Evolutionary conservation across 1,140 invertebrate species (phyloP), one percentile per base, ranked within the genome.

Genomic region (Trichomalopsis sarcophagae): DNA sequence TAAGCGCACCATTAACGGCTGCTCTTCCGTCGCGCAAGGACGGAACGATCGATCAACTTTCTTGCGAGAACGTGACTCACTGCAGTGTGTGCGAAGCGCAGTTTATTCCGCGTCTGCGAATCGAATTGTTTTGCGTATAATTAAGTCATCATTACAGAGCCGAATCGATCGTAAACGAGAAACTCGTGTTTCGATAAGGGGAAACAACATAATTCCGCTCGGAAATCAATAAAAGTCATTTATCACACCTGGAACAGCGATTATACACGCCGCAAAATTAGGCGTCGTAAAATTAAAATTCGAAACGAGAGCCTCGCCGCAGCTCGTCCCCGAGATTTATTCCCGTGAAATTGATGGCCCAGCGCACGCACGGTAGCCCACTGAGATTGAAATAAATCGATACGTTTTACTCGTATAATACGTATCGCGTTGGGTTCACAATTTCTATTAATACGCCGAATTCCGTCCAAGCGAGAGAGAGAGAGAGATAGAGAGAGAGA

Each of bases 11-110:
- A 83, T 44, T 77, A 40, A 76, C 50, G 55, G 10, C 7, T 66
- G 75, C 27, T 84, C 76, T 50, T 84, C 66, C 76, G 33, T 50
- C 44, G 69, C 81, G 27, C 50, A 36, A 85, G 71, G 73, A 10
- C 75, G 74, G 36, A 81, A 55, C 84, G 50, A 85, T 85, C 73
- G 73, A 85, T 85, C 84, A 77, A 78, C 78, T 82, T 82, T 86
- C 40, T 82, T 62, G 17, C 55, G 21, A 62, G 14, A 62, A 62
- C 55, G 55, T 62, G 55, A 62, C 55, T 62, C 55, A 55, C 50
- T 17, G 17, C 14, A 27, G 50, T 55, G 17, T 21, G 13, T 55
- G 50, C 5, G 55, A 62, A 21, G 55, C 17, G 55, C 55, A 21
- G 17, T 62, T 62, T 62, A 62, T 62, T 62, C n/a, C 1, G 47